Evolutionary conservation across 2,888 invertebrate species (phyloP), one percentile per base, ranked within the genome.

Genomic region (Emmelina monodactyla): DNA sequence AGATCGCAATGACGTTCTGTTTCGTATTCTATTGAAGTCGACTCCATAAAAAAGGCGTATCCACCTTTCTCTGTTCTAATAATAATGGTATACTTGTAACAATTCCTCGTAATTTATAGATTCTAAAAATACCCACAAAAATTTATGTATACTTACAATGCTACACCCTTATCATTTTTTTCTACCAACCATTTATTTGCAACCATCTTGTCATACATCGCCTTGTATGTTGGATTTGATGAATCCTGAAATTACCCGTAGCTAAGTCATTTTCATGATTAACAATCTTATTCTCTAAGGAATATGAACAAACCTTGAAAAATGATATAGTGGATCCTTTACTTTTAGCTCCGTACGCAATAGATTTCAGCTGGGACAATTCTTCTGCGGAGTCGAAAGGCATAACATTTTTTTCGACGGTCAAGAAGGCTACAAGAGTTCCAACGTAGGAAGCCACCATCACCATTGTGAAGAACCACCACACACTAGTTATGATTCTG

Each of bases 21-120:
- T 31, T 85, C 84, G 63, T 93, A 96, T 61, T 95, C 94, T 42
- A 96, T 89, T 1, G 90, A 88, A 0, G 91, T 87, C 0, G 92
- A 92, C 72, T 96, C 96, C 89, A 93, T 92, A 36, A 97, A 83
- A 62, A 88, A 94, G 1, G 95, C 95, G 60, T 92, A 95, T 43
- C 82, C 67, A 11, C 61, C 67, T 29, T 58, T 63, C 40, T 82
- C 64, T 4, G 82, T 82, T 34, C 82, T 83, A 10, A 19, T 9
- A 25, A 25, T 25, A 25, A 25, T 25, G 25, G 9, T 6, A 19
- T 5, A 19, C 5, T 6, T 19, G 5, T 9, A 19, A 19, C 9
- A 19, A 19, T 6, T 19, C 19, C 19, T 19, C 9, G 19, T 19
- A 6, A 19, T 19, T 19, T 9, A 19, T 19, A 19, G 9, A 19